Evolutionary conservation across 2,797 vertebrate genomes (phyloP), one percentile per base, ranked within the genome.

Genomic region (Manis javanica): DNA sequence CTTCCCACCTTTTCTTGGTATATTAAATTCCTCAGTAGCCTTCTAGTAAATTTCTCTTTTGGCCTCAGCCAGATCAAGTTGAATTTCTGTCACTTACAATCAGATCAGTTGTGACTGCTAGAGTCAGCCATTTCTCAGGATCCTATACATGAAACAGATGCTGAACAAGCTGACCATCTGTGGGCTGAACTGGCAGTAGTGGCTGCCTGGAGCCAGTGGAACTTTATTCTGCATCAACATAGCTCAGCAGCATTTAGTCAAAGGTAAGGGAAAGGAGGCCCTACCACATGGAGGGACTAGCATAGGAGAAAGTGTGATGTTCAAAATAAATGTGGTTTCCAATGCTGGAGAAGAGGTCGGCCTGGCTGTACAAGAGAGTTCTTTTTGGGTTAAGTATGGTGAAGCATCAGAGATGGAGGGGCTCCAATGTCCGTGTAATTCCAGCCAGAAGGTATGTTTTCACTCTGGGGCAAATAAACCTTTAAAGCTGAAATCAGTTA

Each of bases 51-150:
- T 77, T 31, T 78, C 5, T 29, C 16, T 63, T 57, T 77, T 34
- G 21, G 39, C 72, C 18, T 87, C 14, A 86, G 24, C 49, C 69
- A 39, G 31, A 78, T 90, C 23, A 64, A 79, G 69, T 71, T 90
- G 79, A 93, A 87, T 64, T 90, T 85, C 81, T 92, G 77, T 84
- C 93, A 64, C 46, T 79, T 89, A 68, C 46, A 53, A 39, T 93
- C 16, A 86, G 12, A 92, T 82, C 69, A 37, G 23, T 29, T 61
- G 13, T 84, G 69, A 87, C 31, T 61, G 8, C 37, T 68, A 39
- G 7, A 21, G 37, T 64, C 34, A 75, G 55, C n/a, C 42, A 61
- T 79, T 42, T n/a, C 64, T 78, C 79, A 31, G 18, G 42, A 68
- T 39, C 11, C 5, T 4, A 63, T 29, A 21, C 5, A 26, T 34